Evolutionary conservation across 64 coral and sea anemone species (phyloP), one percentile per base, ranked within the genome.

Genomic region (Porites lutea): DNA sequence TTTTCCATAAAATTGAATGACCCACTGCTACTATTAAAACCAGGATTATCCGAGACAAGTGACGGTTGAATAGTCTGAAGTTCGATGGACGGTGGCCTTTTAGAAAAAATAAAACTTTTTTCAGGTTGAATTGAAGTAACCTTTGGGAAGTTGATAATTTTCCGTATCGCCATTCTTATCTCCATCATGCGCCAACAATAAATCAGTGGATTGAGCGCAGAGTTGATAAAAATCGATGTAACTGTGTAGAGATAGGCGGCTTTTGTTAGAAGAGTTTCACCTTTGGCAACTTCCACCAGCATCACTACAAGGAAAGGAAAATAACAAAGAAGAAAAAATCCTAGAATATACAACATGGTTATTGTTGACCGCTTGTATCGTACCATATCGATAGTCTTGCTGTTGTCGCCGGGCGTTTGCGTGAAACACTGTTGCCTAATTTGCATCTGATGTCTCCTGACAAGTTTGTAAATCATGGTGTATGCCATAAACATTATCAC

Each of bases 151-250:
- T 62, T 91, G 11, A 91, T 13, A 14, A 80, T 59, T 47, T 67
- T 82, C 27, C n/a, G 46, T 22, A 93, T 78, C 16, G 92, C 92
- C 53, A 53, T 27, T 51, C 92, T 50, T 23, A 93, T 88, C 1
- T 87, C 92, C 13, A 46, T 75, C 57, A 88, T 72, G 20, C 92
- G 77, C 64, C 77, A 93, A 13, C 92, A 93, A 16, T 88, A 93
- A 27, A 88, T 81, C 3, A 93, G 16, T 8, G 92, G 92, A 23
- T 93, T 93, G 5, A 88, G 44, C 1, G 92, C 67, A 0, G 92
- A 87, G 64, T 88, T 88, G 19, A 93, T 58, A n/a, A 88, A 86
- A 15, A 93, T 65, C 16, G 73, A 47, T 80, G 92, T 88, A 6
- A 59, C 75, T 20, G 85, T 88, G 46, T 81, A 79, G 0, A 71